Base-by-base conservation (phyloP, 1,140 invertebrate genomes). In the Heliconius congener region DNA sequence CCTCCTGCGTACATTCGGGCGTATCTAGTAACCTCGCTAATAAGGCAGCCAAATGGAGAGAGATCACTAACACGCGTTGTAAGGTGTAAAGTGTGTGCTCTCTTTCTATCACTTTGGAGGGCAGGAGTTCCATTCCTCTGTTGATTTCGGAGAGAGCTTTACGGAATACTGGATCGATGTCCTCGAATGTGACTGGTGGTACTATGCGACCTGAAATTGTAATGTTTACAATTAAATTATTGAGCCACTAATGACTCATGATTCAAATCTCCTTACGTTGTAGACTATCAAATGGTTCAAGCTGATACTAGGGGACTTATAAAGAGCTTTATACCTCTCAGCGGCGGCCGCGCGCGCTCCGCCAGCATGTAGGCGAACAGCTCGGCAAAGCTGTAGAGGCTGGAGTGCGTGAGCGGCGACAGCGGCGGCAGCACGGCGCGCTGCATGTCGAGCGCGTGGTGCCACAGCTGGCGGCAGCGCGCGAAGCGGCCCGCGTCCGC, bases 361-460 rank as follows among this genome's bases (percentile, higher is more conserved):
- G 96, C 97, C 89, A 98, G 97, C 98, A 99, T 99, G 90, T 98
- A 99, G 76, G 97, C 98, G 94, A 99, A 99, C 1, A 99, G 95
- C 95, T 99, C 98, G 3, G 98, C 98, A 93, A 99, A 99, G 83
- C 98, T 98, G 87, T 98, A 97, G 34, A 99, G 96, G 79, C 97
- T 98, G 88, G 97, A 98, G 93, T 99, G 98, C 18, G 98, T 99
- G 97, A 99, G 98, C 6, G 98, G 97, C 94, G 98, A 98, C 11
- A 99, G 95, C n/a, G 98, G 97, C 85, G 98, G 98, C 74, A 99
- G 95, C 94, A 98, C 98, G 80, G 96, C 97, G 90, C 99, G 98
- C 94, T 99, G 98, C 97, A 99, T 99, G 90, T 99, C 98, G 13
- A 99, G 95, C n/a, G 98, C 98, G 93, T 99, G 99, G 93, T 98